Evolutionary conservation across 2,888 invertebrate genomes (phyloP), one percentile per base, ranked within the genome.

Genomic region (Drosophila greeni): DNA sequence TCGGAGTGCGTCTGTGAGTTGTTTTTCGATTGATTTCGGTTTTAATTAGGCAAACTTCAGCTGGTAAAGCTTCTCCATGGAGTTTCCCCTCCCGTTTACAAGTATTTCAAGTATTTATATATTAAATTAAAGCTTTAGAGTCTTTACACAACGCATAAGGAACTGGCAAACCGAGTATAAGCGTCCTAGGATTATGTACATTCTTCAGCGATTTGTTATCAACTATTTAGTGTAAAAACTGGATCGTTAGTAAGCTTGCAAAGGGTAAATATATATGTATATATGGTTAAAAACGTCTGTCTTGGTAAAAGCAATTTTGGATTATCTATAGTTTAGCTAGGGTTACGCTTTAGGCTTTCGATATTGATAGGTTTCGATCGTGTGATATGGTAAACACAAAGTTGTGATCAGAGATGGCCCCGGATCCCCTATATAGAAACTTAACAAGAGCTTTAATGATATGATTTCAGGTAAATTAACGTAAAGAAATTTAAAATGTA

Each of bases 351-450:
- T 53, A 45, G 69, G 47, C 36, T 5, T 47, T 61, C 47, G 48
- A 67, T 61, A 49, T 59, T 79, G 72, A 84, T 79, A 82, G 79
- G 84, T 82, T 71, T 77, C 45, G 29, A 81, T 81, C 66, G 78
- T 83, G 76, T 83, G 80, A 84, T 82, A 79, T 82, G 84, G 82
- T 61, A 47, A 53, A 53, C 39, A 18, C 11, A 80, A 66, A 51
- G 47, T 49, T 37, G 42, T 40, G 43, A 53, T 59, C 43, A 60
- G 61, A 60, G 60, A 60, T 60, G 59, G 60, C 36, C 37, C 36
- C 23, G 23, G 45, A 24, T 58, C 42, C 11, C 16, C 16, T 8
- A 3, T 9, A n/a, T 1, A 11, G 14, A 5, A 24, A 42, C n/a
- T n/a, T 11, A 5, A 8, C 8, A 12, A 12, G 1, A 12, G 2